phyloP scores from a whole-genome alignment of 2,888 invertebrate genomes.

The Nephrocerus scutellatus region DNA sequence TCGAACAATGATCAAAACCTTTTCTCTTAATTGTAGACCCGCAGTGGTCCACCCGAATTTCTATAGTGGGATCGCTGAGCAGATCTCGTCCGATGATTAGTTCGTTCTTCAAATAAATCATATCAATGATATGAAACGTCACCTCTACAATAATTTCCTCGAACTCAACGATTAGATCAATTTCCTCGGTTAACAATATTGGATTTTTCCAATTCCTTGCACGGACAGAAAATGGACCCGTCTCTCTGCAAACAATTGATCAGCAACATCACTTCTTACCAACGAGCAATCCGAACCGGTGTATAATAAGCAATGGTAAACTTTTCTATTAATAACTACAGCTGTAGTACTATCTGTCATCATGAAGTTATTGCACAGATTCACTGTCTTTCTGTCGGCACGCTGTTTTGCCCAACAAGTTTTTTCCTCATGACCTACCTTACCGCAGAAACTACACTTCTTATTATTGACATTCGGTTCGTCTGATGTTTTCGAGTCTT shows the following conservation, averaged over 20 bases:
- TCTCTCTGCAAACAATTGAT: conserved; percentile 9
- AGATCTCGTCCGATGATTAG: too few species aligned
- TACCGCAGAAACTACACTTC: conserved; percentile 13
- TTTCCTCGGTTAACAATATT: not conserved
- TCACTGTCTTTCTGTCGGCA: conserved; percentile 10
- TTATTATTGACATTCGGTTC: too few species aligned
- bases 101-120: too few species aligned
- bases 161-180: conserved; percentile 3
- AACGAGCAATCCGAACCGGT: conserved; percentile 15
- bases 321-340: conserved; percentile 13
- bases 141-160: conserved; percentile 6
- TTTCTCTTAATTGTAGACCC: conserved; percentile 7
- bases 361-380: conserved; percentile 5
- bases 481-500: too few species aligned
- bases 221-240: too few species aligned
- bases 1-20: conserved; percentile 4
- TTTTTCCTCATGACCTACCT: conserved; percentile 16
- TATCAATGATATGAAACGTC: not conserved
- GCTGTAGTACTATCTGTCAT: conserved; percentile 6
- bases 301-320: conserved; percentile 13
- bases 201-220: too few species aligned
- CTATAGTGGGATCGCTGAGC: conserved; percentile 3
- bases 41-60: conserved; percentile 5
- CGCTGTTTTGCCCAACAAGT: conserved; percentile 17
- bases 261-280: conserved; percentile 13